phyloP scores from a whole-genome alignment of 2,113 vertebrate genomes.

The Piaya cayana region DNA sequence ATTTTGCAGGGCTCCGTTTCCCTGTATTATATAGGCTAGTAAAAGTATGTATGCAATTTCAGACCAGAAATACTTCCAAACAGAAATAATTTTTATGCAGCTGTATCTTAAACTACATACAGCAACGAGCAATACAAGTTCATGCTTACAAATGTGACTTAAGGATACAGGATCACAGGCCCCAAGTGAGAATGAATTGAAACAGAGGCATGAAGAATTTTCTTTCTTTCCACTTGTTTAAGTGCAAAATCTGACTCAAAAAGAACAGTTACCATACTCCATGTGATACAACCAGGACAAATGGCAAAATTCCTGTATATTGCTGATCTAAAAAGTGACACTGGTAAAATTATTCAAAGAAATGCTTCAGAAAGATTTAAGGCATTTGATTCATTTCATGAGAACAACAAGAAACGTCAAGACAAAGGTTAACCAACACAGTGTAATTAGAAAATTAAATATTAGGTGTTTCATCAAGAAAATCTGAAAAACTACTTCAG shows the following conservation, averaged over 20 bases:
- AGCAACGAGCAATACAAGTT: neutral
- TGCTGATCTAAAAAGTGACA: neutral
- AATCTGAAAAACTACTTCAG: neutral
- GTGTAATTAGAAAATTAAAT: neutral
- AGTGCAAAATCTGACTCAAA: neutral
- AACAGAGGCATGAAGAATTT: neutral
- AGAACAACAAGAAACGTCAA: neutral
- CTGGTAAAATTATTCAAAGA: neutral
- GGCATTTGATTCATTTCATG: neutral
- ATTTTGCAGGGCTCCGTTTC: neutral
- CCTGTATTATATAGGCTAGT: neutral
- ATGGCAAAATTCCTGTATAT: neutral
- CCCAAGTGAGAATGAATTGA: neutral
- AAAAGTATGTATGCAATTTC: neutral
- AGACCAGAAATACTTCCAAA: neutral
- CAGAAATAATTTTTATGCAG: neutral
- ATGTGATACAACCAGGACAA: neutral
- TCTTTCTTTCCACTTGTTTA: neutral
- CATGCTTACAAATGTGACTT: neutral
- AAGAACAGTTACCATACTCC: neutral
- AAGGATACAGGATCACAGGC: neutral
- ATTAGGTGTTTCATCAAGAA: neutral
- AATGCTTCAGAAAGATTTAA: neutral
- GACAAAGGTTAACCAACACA: neutral
- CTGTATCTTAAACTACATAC: neutral